These are phyloP conservation scores for Imbricaverruca yamaguchii DNA, from an alignment of 2,888 invertebrate genomes.

Conservation along the genomic window DNA sequence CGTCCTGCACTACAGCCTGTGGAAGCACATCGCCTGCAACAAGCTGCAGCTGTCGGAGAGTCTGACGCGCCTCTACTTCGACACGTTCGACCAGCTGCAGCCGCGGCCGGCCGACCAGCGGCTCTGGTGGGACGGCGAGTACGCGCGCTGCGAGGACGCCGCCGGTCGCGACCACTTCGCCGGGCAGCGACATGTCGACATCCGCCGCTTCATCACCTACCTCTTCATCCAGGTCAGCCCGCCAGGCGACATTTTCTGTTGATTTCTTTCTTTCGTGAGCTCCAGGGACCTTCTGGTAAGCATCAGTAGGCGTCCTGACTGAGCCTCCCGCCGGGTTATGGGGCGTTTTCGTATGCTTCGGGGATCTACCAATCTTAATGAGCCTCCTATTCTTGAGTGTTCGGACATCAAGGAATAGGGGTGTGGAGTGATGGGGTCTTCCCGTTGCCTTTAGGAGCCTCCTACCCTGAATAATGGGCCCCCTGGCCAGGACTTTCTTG, in stretches of 20 bases:
- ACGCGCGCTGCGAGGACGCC: conserved; percentile 6
- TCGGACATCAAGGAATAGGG: too few species aligned
- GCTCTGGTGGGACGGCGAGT: conserved; percentile 5
- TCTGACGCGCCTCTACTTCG: conserved; percentile 4
- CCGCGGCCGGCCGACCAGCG: neutral
- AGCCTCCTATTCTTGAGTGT: too few species aligned
- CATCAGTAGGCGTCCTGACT: too few species aligned
- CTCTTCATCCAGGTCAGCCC: neutral
- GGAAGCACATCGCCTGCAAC: conserved; percentile 14
- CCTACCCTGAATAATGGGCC: too few species aligned
- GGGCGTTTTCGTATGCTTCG: too few species aligned
- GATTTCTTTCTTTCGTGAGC: too few species aligned
- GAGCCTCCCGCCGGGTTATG: too few species aligned
- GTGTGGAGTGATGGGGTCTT: too few species aligned
- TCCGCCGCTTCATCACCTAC: neutral
- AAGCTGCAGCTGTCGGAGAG: conserved; percentile 9
- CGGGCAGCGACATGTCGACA: neutral
- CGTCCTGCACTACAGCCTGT: neutral
- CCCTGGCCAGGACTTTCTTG: too few species aligned
- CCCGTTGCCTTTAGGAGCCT: too few species aligned
- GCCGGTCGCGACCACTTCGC: neutral
- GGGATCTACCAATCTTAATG: too few species aligned
- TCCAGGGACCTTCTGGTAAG: too few species aligned
- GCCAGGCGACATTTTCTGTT: neutral
- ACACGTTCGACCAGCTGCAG: conserved; percentile 10